These are phyloP conservation scores for Panopea generosa DNA, from an alignment of 2,888 invertebrate species.

Conservation along the genomic window DNA sequence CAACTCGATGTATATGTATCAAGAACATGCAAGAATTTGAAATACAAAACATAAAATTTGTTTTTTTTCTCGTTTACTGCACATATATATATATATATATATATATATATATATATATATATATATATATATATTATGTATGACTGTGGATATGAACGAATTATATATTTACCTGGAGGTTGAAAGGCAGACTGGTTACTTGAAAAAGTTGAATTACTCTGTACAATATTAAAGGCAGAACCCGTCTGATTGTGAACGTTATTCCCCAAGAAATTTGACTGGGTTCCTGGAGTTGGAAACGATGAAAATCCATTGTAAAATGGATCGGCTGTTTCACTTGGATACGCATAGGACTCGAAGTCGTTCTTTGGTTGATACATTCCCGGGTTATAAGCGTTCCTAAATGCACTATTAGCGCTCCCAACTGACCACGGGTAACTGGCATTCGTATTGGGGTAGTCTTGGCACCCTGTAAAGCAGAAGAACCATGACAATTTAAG, in stretches of 20 bases:
- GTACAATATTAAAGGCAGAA: conserved; percentile 81
- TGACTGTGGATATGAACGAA: no score
- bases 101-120: no score
- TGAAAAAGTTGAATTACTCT: conserved; percentile 68
- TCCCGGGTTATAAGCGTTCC: conserved; percentile 64
- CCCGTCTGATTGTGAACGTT: conserved; percentile 69
- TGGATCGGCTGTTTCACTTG: conserved; percentile 54
- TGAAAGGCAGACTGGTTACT: conserved; percentile 59
- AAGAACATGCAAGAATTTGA: no score
- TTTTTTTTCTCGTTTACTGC: no score
- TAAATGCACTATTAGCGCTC: conserved; percentile 69
- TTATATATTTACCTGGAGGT: conserved; percentile 43
- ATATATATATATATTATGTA: no score
- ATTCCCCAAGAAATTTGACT: conserved; percentile 59
- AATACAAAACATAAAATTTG: no score
- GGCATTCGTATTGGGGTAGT: conserved; percentile 17
- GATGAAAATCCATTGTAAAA: conserved; percentile 53
- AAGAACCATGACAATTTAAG: no score
- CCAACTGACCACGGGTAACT: conserved; percentile 46
- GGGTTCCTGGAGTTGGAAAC: conserved; percentile 51
- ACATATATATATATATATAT: no score
- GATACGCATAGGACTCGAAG: conserved; percentile 68
- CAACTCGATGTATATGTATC: no score
- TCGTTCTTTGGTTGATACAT: conserved; percentile 74
- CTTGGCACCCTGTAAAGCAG: conserved; percentile 6